phyloP scores from a whole-genome alignment of 2,113 vertebrate genomes.

The Peucedramus taeniatus region DNA sequence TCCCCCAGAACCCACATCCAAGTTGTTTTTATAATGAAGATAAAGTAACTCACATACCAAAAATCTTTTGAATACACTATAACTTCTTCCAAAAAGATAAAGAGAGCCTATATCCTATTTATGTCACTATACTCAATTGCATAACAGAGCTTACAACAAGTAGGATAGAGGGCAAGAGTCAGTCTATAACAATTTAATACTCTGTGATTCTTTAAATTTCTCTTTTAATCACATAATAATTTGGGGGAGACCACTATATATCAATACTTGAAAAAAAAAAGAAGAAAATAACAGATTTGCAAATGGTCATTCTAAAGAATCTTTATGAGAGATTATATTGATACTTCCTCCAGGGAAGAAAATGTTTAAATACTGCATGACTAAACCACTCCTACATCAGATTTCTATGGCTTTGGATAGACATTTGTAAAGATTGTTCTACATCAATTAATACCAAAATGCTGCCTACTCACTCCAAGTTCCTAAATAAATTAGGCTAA shows the following conservation, averaged over 20 bases:
- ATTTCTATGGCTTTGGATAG: not conserved
- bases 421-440: not conserved
- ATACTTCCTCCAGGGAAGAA: slow-evolving; percentile 5
- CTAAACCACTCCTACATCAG: slow-evolving; percentile 33
- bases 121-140: slow-evolving; percentile 53
- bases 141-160: slow-evolving; percentile 58
- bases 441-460: not conserved
- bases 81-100: slow-evolving; percentile 74
- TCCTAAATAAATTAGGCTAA: not conserved
- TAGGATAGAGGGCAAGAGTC: slow-evolving; percentile 44
- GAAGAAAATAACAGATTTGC: not conserved
- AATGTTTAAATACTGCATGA: not conserved
- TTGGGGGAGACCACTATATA: slow-evolving; percentile 36
- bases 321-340: slow-evolving; percentile 33
- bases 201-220: slow-evolving; percentile 39
- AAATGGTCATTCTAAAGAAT: slow-evolving; percentile 17
- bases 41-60: slow-evolving; percentile 73
- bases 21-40: slow-evolving; percentile 73
- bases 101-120: slow-evolving; percentile 56
- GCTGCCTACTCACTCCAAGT: not conserved
- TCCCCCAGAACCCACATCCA: slow-evolving; percentile 54
- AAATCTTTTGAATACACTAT: slow-evolving; percentile 63
- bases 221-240: slow-evolving; percentile 56
- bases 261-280: slow-evolving; percentile 52
- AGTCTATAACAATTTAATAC: slow-evolving; percentile 45